Base-by-base conservation (phyloP, 1,140 invertebrate species). In the Harlomillsia oculata region DNA sequence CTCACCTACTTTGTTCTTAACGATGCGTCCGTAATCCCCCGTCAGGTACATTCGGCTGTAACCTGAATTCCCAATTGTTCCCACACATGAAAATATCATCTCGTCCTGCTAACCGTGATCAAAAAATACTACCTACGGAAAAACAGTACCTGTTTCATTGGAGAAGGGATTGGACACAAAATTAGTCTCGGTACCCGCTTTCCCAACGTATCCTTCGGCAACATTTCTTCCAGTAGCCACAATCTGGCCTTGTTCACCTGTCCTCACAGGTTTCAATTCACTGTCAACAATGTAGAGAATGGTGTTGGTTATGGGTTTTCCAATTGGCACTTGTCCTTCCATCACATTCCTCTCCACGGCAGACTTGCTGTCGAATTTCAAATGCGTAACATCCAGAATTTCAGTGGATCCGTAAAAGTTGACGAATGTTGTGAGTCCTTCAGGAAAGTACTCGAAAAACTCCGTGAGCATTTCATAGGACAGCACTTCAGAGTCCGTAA, bases 351-450 rank as follows among this genome's bases (percentile, higher is more conserved):
- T 64, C 23, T 26, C 87, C 66, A 56, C 89, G 80, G 1, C 74
- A 70, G 20, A 53, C n/a, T n/a, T 16, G 8, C 67, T 68, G 2
- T 59, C 68, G 11, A 83, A 71, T 2, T 76, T 63, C 48, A 81
- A 76, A 64, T 77, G 86, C 0, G 84, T 85, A 3, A 88, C 84
- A 67, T 89, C 85, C 83, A 86, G 85, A 9, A 87, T 80, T 71
- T 93, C 89, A 0, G 89, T 91, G 59, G 87, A 89, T 0, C 89
- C 89, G 64, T 91, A 93, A 68, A 90, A 90, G 67, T 93, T 93
- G 43, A 82, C 85, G 8, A 91, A 68, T 13, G 76, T 73, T 53
- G 81, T 79, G 0, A n/a, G n/a, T n/a, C 73, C 70, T 2, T 75
- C 72, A 4, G 72, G 66, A 56, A 89, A 90, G 55, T 78, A 76